phyloP scores from a whole-genome alignment of 2,113 vertebrate species.

The Mustela nigripes region DNA sequence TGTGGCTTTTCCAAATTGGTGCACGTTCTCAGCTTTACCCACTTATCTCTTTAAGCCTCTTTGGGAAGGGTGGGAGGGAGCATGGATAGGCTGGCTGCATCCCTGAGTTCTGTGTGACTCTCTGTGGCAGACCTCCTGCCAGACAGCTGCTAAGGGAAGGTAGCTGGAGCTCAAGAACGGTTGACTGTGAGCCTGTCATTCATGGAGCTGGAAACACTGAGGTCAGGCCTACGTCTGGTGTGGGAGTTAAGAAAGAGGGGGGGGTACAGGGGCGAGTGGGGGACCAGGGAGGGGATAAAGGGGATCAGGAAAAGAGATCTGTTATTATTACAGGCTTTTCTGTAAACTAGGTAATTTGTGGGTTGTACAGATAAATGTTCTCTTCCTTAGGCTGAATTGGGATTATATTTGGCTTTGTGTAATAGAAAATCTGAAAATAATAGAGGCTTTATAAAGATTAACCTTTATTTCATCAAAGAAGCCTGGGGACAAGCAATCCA shows the following conservation, averaged over 20 bases:
- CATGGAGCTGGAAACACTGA: background rate
- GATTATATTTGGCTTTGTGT: background rate
- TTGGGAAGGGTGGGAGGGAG: background rate
- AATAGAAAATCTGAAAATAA: constrained; percentile 10
- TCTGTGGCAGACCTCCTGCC: background rate
- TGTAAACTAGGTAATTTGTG: background rate
- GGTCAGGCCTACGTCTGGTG: background rate
- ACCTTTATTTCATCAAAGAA: constrained; percentile 43
- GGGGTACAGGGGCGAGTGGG: background rate
- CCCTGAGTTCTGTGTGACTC: background rate
- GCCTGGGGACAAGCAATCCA: background rate
- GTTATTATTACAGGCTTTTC: background rate
- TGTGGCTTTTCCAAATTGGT: background rate
- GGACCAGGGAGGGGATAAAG: no score
- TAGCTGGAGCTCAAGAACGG: background rate
- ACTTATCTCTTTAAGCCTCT: background rate
- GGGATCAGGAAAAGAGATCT: background rate
- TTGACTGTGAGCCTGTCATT: background rate
- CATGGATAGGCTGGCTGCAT: background rate
- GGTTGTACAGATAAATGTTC: background rate
- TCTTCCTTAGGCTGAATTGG: constrained; percentile 22
- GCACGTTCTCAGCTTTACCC: background rate
- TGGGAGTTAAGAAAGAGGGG: background rate
- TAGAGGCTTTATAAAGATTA: constrained; percentile 2
- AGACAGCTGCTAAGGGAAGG: background rate